phyloP scores from a whole-genome alignment of 2,797 vertebrate genomes.

The Botia kubotai region DNA sequence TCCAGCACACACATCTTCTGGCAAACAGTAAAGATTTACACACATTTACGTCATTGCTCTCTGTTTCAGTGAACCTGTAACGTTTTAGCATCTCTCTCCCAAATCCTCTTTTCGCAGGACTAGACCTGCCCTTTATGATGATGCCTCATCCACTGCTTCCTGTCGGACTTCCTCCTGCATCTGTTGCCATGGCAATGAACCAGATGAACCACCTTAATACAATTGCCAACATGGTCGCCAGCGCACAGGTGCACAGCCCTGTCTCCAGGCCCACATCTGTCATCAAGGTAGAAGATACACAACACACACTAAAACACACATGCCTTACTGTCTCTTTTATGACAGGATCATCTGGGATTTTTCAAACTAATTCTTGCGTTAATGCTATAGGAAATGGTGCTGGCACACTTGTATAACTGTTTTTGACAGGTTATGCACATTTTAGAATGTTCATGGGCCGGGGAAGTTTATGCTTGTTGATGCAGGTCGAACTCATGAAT shows the following conservation, averaged over 20 bases:
- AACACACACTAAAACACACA: conserved; percentile 13
- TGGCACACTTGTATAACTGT: background rate
- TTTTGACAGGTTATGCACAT: too few species aligned
- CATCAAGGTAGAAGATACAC: conserved; percentile 86
- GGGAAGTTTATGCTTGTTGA: background rate
- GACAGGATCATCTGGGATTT: conserved; percentile 25
- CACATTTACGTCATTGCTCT: background rate
- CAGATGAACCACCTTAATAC: conserved; percentile 98
- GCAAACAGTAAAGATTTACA: conserved; percentile 75
- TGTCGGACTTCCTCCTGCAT: conserved; percentile 92
- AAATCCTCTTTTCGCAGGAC: conserved; percentile 73
- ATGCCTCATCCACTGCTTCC: conserved; percentile 95
- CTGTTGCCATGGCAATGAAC: conserved; percentile 96
- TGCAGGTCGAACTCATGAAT: background rate
- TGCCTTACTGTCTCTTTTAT: background rate
- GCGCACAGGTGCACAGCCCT: conserved; percentile 90
- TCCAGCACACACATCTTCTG: conserved; percentile 87
- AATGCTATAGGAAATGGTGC: background rate
- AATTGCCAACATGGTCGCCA: conserved; percentile 94
- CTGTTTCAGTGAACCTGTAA: background rate
- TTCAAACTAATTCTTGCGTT: background rate
- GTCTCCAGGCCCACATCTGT: conserved; percentile 85
- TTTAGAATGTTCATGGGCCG: background rate
- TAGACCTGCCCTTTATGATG: conserved; percentile 96
- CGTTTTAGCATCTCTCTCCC: conserved; percentile 32